These are phyloP conservation scores for Lontra canadensis DNA, from an alignment of 2,113 vertebrate species.

Conservation along the genomic window DNA sequence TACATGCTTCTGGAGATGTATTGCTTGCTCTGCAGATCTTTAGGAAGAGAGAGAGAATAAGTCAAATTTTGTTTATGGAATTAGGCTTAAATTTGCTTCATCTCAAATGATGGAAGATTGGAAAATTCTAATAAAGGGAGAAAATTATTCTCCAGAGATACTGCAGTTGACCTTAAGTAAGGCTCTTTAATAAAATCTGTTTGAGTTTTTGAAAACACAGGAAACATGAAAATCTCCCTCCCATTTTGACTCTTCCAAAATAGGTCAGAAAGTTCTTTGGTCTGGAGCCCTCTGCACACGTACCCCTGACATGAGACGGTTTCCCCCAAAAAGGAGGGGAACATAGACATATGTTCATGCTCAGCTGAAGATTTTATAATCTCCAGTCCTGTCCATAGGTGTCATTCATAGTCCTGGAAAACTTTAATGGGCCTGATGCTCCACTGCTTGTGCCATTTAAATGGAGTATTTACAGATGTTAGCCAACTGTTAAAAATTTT, in stretches of 20 bases:
- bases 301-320: background rate
- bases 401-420: background rate
- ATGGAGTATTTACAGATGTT: background rate
- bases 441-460: background rate
- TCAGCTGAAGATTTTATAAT: background rate
- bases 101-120: background rate
- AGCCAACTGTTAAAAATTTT: background rate
- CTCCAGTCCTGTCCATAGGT: background rate
- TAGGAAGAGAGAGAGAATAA: background rate
- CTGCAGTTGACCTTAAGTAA: background rate
- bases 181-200: background rate
- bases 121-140: background rate
- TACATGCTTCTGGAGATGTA: background rate
- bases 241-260: background rate
- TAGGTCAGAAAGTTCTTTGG: background rate
- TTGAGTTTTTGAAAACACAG: background rate
- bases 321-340: background rate
- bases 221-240: background rate
- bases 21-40: background rate
- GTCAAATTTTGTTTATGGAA: background rate
- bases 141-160: background rate
- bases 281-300: background rate
- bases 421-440: background rate
- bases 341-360: fast-evolving
- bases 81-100: background rate